phyloP scores from a whole-genome alignment of 2,888 invertebrate species.

The Agrochola macilenta region DNA sequence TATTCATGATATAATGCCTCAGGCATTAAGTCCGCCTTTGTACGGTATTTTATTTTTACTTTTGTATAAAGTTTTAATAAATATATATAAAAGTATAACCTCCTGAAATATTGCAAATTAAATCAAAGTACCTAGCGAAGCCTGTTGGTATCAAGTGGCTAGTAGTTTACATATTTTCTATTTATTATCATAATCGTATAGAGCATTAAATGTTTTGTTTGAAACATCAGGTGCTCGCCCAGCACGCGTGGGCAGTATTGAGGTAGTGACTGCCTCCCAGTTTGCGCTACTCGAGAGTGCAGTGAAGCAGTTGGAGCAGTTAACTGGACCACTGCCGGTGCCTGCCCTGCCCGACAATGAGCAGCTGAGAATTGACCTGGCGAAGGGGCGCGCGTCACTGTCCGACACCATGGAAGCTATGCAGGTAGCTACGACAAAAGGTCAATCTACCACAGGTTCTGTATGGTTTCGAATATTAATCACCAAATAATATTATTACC shows the following conservation, averaged over 20 bases:
- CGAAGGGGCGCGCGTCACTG: slow-evolving; percentile 79
- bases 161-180: neutral
- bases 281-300: slow-evolving; percentile 75
- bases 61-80: too few species aligned
- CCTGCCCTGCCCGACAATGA: slow-evolving; percentile 79
- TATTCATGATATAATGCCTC: neutral
- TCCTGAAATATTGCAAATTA: neutral
- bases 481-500: too few species aligned
- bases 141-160: neutral
- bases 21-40: too few species aligned
- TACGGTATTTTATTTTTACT: too few species aligned
- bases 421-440: slow-evolving; percentile 74
- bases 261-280: slow-evolving; percentile 82
- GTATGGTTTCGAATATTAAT: neutral
- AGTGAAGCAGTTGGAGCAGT: slow-evolving; percentile 71
- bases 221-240: neutral
- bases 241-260: slow-evolving; percentile 75
- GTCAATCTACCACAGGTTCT: neutral
- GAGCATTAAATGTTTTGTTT: neutral
- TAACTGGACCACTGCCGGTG: slow-evolving; percentile 71
- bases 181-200: neutral
- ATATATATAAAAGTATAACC: neutral
- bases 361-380: slow-evolving; percentile 75
- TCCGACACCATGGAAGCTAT: slow-evolving; percentile 84
- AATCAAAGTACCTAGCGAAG: neutral